phyloP scores from a whole-genome alignment of 2,797 vertebrate species.

The Crocodylus rhombifer region DNA sequence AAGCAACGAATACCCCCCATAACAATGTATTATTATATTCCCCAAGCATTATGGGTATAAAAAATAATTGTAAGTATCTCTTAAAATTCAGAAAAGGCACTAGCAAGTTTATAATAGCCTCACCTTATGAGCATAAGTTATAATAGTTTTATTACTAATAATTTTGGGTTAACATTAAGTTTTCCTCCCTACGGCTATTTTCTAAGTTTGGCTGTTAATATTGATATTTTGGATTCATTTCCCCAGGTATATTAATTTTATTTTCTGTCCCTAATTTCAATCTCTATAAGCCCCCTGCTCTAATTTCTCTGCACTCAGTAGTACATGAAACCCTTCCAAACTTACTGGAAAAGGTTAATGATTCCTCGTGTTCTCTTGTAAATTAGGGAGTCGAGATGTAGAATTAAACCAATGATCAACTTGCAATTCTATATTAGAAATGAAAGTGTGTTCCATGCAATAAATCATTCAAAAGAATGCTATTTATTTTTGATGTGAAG shows the following conservation, averaged over 20 bases:
- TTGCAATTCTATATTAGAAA: background rate
- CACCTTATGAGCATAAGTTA: background rate
- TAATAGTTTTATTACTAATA: constrained; percentile 8
- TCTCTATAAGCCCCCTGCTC: background rate
- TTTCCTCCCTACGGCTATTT: background rate
- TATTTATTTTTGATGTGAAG: background rate
- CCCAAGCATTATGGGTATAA: background rate
- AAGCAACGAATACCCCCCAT: fast-evolving
- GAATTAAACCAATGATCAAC: background rate
- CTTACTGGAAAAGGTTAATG: background rate
- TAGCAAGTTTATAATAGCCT: background rate
- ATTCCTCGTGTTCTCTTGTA: background rate
- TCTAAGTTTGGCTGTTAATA: background rate
- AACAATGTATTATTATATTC: background rate
- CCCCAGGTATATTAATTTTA: background rate
- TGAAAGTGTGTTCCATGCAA: background rate
- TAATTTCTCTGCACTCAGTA: background rate
- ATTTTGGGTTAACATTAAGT: background rate
- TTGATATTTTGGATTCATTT: background rate
- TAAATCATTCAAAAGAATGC: background rate
- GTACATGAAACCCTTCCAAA: background rate
- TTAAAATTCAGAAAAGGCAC: background rate
- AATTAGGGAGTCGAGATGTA: background rate
- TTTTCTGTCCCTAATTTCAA: constrained; percentile 13
- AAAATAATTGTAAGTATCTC: background rate